These are phyloP conservation scores for Rostratula benghalensis DNA, from an alignment of 2,113 vertebrate genomes.

Conservation along the genomic window DNA sequence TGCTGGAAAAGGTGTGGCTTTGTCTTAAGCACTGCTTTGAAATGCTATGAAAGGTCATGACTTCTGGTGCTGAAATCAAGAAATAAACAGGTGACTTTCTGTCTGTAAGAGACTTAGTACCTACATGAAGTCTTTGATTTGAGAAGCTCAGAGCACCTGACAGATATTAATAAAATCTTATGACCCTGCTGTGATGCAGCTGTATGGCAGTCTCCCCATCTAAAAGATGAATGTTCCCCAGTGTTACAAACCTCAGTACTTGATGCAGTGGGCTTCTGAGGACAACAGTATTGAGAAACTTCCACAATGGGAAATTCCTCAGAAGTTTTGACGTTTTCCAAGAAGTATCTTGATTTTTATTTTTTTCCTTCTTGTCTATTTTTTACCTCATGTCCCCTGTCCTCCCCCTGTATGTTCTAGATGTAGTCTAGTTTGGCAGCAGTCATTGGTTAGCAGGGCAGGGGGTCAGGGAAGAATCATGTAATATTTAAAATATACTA, in stretches of 20 bases:
- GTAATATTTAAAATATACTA: neutral
- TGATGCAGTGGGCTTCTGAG: neutral
- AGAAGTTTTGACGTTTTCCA: neutral
- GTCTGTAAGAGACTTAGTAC: neutral
- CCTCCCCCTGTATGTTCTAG: neutral
- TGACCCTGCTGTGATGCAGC: neutral
- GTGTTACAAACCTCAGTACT: neutral
- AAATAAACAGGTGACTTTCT: neutral
- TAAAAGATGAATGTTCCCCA: neutral
- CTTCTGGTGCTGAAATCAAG: neutral
- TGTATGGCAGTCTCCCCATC: neutral
- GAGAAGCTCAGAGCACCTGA: neutral
- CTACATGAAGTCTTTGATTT: neutral
- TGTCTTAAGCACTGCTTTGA: neutral
- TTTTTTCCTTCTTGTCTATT: neutral
- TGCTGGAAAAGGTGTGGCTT: too few species aligned
- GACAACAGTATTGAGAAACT: neutral
- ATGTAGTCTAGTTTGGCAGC: neutral
- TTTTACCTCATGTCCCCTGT: neutral
- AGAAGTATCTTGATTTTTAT: neutral
- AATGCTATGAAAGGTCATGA: neutral
- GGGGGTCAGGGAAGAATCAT: neutral
- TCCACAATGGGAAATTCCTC: neutral
- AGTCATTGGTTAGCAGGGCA: neutral
- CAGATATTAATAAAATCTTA: neutral